Evolutionary conservation across 2,888 invertebrate genomes (phyloP), one percentile per base, ranked within the genome.

Genomic region (Diarsia dahlii): DNA sequence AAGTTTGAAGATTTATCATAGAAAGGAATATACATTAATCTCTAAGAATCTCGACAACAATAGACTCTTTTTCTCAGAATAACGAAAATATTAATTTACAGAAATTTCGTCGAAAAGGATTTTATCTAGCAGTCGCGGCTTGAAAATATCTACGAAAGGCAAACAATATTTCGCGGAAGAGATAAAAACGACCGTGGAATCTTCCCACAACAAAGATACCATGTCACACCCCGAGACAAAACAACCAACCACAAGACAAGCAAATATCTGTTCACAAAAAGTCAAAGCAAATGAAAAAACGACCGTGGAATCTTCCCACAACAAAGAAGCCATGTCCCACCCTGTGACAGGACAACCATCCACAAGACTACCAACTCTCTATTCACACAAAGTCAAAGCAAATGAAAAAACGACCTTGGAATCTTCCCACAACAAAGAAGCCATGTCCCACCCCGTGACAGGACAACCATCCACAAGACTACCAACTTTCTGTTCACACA

Each of bases 141-240:
- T 79, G 34, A 69, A 60, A 34, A 71, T 74, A 74, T 79, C 69
- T 23, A 12, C 65, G 20, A 65, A 65, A 54, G 74, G 52, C 3
- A 74, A 74, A 28, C 28, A 23, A 13, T 82, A 54, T 58, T 79
- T 18, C 12, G 23, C 58, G 28, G 62, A 79, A 66, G 71, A 50
- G 18, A 34, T 78, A 39, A 39, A 39, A 39, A 8, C 39, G 39
- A 39, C 39, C 39, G 39, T 39, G 39, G 39, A 39, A 39, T 39
- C 39, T 39, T 39, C 6, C 6, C 39, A 39, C 39, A 5, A 39
- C 39, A 39, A 39, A 39, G 39, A 39, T 3, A 6, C 39, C 39
- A 39, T 39, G 39, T 6, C 39, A 4, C 39, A 39, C 39, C 39
- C 39, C 39, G 39, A 5, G 39, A 39, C 6, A 39, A 6, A 6